phyloP scores from a whole-genome alignment of 1,140 invertebrate species.

The Sogatella furcifera region DNA sequence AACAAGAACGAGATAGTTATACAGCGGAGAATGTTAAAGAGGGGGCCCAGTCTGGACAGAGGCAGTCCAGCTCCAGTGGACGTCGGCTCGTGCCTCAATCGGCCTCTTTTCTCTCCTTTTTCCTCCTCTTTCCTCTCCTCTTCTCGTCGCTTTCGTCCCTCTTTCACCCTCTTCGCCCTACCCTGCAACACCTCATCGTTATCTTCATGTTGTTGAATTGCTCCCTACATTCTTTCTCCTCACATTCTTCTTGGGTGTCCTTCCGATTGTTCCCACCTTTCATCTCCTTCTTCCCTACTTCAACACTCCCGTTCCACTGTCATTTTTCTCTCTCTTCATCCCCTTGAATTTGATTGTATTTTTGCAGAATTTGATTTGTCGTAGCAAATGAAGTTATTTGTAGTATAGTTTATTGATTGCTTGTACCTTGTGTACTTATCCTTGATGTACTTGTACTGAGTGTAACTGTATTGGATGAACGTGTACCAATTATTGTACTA shows the following conservation, averaged over 20 bases:
- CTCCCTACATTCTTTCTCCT: neutral
- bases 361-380: too few species aligned
- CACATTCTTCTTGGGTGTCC: neutral
- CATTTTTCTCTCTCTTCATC: neutral
- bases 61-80: neutral
- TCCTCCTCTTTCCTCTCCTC: too few species aligned
- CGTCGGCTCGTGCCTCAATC: neutral
- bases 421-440: too few species aligned
- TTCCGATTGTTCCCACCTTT: constrained; percentile 7
- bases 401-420: too few species aligned
- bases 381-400: too few species aligned
- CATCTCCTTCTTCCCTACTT: neutral
- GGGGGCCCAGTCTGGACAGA: too few species aligned
- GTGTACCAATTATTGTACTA: too few species aligned
- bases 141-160: too few species aligned
- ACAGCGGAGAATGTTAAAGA: neutral
- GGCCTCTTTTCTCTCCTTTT: neutral
- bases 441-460: too few species aligned
- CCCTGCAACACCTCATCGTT: neutral
- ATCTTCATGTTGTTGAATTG: too few species aligned
- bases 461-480: too few species aligned
- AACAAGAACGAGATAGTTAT: neutral
- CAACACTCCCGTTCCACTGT: neutral
- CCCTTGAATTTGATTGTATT: too few species aligned
- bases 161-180: neutral